A percentile compares a stretch with the other conserved stretches of the same genome.
These are phyloP conservation scores for Pectinophora gossypiella DNA, from an alignment of 1,140 invertebrate species.

Conservation along the genomic window DNA sequence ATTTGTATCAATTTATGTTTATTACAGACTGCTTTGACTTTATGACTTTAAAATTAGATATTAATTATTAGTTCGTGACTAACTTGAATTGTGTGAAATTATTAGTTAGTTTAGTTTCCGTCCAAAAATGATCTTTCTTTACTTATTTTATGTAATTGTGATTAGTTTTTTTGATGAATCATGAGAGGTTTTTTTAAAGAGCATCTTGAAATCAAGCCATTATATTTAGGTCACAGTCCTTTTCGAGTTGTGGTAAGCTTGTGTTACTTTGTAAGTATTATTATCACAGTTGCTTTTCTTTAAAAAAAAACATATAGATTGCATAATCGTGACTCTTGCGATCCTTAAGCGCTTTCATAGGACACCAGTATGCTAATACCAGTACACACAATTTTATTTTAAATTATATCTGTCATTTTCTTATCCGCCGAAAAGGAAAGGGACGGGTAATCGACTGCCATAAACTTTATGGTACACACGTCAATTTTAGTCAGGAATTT, in stretches of 20 bases:
- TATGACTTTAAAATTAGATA: neutral
- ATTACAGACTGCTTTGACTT: constrained; percentile 12
- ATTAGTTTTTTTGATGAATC: neutral
- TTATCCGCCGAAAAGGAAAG: too few relatives aligned
- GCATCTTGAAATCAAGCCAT: neutral
- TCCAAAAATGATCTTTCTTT: constrained; percentile 29
- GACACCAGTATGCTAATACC: too few relatives aligned
- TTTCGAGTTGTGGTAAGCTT: neutral
- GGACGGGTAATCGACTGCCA: too few relatives aligned
- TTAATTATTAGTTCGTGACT: constrained; percentile 3
- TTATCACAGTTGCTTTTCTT: neutral
- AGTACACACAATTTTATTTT: too few relatives aligned
- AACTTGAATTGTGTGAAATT: constrained; percentile 23
- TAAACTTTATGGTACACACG: too few relatives aligned
- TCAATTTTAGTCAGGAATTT: too few relatives aligned
- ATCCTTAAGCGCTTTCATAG: too few relatives aligned
- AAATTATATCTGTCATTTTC: too few relatives aligned
- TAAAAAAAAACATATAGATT: too few relatives aligned
- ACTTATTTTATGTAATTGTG: neutral
- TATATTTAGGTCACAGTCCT: neutral
- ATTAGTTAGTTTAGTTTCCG: constrained; percentile 31
- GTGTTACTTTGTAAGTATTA: constrained; percentile 5
- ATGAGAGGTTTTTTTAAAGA: neutral
- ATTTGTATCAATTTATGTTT: constrained; percentile 11
- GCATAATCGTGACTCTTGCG: too few relatives aligned